A percentile compares a stretch with the other conserved stretches of the same genome.
phyloP scores from a whole-genome alignment of 2,797 vertebrate species.

The Myripristis jacobus region DNA sequence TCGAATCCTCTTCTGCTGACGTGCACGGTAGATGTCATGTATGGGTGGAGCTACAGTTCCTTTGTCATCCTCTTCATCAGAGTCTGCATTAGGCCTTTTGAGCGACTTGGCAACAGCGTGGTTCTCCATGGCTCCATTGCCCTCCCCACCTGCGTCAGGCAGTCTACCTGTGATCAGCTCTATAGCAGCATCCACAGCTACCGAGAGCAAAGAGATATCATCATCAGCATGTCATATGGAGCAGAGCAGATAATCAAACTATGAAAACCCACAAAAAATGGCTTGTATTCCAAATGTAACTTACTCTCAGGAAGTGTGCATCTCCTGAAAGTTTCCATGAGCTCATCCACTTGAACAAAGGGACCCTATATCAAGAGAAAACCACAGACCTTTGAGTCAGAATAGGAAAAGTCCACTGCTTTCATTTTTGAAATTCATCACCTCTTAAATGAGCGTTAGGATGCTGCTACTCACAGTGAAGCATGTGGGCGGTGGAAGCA shows the following conservation, averaged over 20 bases:
- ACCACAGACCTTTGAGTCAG: slow-evolving; percentile 19
- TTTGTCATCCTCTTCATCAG: slow-evolving; percentile 98
- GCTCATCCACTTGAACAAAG: slow-evolving; percentile 98
- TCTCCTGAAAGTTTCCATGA: slow-evolving; percentile 96
- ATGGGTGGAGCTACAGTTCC: slow-evolving; percentile 94
- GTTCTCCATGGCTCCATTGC: slow-evolving; percentile 94
- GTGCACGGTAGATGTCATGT: slow-evolving; percentile 97
- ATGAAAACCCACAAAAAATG: not conserved
- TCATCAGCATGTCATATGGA: slow-evolving; percentile 1
- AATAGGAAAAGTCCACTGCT: not conserved
- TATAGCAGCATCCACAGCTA: slow-evolving; percentile 94
- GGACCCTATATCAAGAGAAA: slow-evolving; percentile 87
- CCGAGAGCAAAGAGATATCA: not conserved
- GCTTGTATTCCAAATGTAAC: slow-evolving; percentile 66
- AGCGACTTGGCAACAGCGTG: slow-evolving; percentile 90
- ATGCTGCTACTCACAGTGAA: slow-evolving; percentile 88
- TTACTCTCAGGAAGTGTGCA: slow-evolving; percentile 97
- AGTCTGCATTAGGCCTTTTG: slow-evolving; percentile 97
- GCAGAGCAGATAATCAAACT: not conserved
- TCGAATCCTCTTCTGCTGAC: slow-evolving; percentile 98
- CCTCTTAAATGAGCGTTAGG: slow-evolving; percentile 23
- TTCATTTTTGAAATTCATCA: not conserved
- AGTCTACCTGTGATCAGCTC: slow-evolving; percentile 93
- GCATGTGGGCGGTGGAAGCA: slow-evolving; percentile 95
- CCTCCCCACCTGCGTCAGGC: slow-evolving; percentile 90